Base-by-base conservation (phyloP, 2,113 vertebrate genomes). In the Cryptomyrus ogoouensis region DNA sequence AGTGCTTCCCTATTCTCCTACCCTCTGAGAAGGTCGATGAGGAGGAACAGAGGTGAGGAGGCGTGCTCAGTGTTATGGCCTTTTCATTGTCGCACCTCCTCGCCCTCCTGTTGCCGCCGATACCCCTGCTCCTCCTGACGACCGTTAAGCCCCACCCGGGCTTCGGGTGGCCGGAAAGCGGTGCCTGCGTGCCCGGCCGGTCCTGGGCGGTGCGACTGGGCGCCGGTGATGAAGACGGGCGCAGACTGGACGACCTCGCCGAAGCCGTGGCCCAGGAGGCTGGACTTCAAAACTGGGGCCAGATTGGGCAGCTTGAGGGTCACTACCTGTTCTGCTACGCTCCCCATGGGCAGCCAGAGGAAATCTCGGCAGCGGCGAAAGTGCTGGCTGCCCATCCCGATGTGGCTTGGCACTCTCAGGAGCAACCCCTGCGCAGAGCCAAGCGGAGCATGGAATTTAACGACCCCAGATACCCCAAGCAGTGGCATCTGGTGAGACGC, bases 401-500 rank as follows among this genome's bases (percentile, higher is more conserved):
- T 1, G 97, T 99, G 90, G 91, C 95, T 87, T 99, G 98, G 98
- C 96, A 97, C 92, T 97, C 97, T 0, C 95, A 97, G 80, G 98
- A 99, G 92, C 95, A 93, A 85, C 92, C 97, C 8, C 97, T 99
- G 66, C 97, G 96, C 47, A 96, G 98, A 50, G 96, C 97, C 47
- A 99, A 99, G 93, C 96, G 98, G 92, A 94, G 96, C 6, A 49
- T 99, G 95, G 95, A 95, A 92, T 99, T 99, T 95, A 99, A 99
- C 1, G 98, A 99, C 88, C 98, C 98, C 91, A 96, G 96, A 90
- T 99, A 97, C 91, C 97, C 97, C 0, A 96, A 96, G 90, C 98
- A 99, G 93, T 99, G 98, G 98, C 98, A 99, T 19, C 94, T 99
- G 97, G 98, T 99, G 93, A 98, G 98, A 39, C 31, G 85, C 1